phyloP scores from a whole-genome alignment of 2,888 invertebrate species.

The Phragmatobia fuliginosa region DNA sequence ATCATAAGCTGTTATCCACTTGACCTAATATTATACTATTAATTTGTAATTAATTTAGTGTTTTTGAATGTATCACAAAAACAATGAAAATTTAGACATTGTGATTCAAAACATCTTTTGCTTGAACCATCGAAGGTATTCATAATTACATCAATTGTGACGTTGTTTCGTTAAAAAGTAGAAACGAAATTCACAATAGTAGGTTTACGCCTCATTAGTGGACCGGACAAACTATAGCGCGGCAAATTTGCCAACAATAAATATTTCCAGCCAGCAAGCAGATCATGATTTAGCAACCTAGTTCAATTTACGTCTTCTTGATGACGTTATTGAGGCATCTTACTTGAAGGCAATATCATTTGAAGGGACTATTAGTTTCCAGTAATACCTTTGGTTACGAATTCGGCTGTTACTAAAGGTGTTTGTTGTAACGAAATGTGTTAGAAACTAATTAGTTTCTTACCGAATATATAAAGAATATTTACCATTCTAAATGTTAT shows the following conservation, averaged over 20 bases:
- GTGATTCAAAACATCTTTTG: background rate
- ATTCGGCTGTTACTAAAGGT: background rate
- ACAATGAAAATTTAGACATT: background rate
- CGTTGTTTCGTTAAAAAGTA: background rate
- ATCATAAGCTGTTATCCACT: slow-evolving; percentile 29
- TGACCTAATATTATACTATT: slow-evolving; percentile 33
- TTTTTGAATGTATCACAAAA: slow-evolving; percentile 5
- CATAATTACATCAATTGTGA: background rate
- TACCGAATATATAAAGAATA: slow-evolving; percentile 30
- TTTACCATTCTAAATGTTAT: slow-evolving; percentile 47
- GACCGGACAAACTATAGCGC: background rate
- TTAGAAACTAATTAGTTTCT: background rate
- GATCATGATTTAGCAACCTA: background rate
- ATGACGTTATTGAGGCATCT: background rate
- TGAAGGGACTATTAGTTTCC: background rate
- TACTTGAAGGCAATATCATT: background rate
- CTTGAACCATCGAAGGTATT: background rate
- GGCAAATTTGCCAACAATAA: background rate
- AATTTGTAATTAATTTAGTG: slow-evolving; percentile 33
- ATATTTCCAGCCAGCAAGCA: background rate
- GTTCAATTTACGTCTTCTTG: background rate
- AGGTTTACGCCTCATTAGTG: background rate
- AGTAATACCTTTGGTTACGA: background rate
- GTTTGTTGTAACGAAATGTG: background rate
- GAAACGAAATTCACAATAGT: background rate